Conservation (phyloP, 2,113 vertebrate genomes). For the Nannospalax galili region DNA sequence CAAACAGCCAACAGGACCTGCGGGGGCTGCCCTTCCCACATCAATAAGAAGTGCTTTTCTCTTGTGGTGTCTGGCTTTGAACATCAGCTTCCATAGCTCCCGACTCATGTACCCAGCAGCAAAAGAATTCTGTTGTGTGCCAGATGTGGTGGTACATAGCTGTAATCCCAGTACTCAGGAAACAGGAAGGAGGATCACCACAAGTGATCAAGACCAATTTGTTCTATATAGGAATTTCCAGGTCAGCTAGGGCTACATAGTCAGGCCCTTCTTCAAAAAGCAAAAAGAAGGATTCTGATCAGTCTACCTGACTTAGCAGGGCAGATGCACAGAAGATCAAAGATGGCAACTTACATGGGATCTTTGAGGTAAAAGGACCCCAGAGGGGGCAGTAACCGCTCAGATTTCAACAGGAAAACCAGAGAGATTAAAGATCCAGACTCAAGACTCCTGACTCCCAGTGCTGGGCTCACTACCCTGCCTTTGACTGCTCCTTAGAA, state of each 20-base stretch:
- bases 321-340: background rate
- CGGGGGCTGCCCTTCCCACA: background rate
- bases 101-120: background rate
- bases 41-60: background rate
- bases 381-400: too few relatives aligned
- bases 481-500: background rate
- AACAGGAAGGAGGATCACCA: background rate
- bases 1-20: background rate
- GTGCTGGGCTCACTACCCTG: fast-evolving
- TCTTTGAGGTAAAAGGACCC: background rate
- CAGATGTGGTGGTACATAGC: background rate
- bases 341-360: background rate
- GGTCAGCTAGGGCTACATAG: background rate
- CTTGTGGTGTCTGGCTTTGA: background rate
- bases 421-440: background rate
- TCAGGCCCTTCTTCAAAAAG: background rate
- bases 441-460: background rate
- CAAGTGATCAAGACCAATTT: background rate
- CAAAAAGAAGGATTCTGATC: background rate
- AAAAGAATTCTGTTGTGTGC: background rate
- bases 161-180: background rate
- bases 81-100: background rate
- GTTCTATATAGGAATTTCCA: background rate
- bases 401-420: fast-evolving
- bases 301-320: background rate